Base-by-base conservation (phyloP, 2,888 invertebrate genomes). In the Tubulanus polymorphus region DNA sequence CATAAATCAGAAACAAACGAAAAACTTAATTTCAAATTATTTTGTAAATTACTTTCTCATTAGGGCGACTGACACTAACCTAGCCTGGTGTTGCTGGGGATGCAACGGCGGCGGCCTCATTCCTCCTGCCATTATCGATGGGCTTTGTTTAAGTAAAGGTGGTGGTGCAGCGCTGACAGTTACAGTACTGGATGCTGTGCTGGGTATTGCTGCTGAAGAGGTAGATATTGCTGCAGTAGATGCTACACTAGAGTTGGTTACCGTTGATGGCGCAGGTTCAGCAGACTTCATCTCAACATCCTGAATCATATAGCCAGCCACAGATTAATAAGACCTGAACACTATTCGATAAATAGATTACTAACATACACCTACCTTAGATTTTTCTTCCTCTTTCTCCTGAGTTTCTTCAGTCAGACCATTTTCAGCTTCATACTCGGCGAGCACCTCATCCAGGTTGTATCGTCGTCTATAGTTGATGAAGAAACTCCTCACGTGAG, bases 401-500 rank as follows among this genome's bases (percentile, higher is more conserved):
- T 63, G 66, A 37, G 63, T 61, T 10, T 57, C 53, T 23, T 62
- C 53, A 29, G 68, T 66, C 2, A 62, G 57, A 12, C 73, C 73
- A 61, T 72, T 70, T 59, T 76, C 75, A 29, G 66, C 65, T 55
- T 78, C 75, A 59, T 72, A 90, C 71, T 94, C 93, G 70, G 89
- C 87, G 51, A 94, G 81, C 15, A 79, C 75, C 57, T 76, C 76
- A 65, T 95, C 94, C 64, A 95, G 82, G 80, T 91, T 91, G 80
- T 89, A 93, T 55, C 91, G 86, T 66, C 91, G 87, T 48, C 93
- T 86, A 80, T 95, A 91, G 75, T 91, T 93, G 8, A 90, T 85
- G 81, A 91, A 96, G 81, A 95, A 96, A 49, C 88, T 88, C 63
- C 93, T 87, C 47, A 96, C 85, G 76, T 95, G 94, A 50, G 89